Evolutionary conservation across 2,113 vertebrate species (phyloP).

Genomic region (Strix uralensis): DNA sequence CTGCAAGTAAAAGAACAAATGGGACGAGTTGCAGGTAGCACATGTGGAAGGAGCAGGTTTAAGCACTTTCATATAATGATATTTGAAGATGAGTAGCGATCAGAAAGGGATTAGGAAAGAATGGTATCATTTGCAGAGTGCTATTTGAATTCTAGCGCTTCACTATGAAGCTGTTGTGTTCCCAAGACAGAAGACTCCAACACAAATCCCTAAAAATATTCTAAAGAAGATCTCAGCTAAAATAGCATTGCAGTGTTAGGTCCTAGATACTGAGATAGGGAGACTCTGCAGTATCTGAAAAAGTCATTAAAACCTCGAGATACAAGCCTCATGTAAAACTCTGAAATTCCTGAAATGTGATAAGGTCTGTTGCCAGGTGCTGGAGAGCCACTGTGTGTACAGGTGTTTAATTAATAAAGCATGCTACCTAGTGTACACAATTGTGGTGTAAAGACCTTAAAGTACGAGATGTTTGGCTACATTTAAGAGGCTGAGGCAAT

Average conservation of each 20-base stretch:
- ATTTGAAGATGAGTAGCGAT: neutral
- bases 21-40: neutral
- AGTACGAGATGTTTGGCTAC: neutral
- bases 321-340: neutral
- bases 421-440: neutral
- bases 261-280: neutral
- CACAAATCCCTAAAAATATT: neutral
- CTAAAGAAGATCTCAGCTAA: neutral
- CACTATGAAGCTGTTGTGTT: neutral
- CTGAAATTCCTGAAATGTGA: neutral
- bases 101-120: neutral
- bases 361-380: neutral
- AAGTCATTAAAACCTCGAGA: neutral
- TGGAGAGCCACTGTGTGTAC: neutral
- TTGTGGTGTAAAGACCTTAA: neutral
- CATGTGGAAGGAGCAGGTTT: neutral
- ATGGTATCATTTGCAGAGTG: neutral
- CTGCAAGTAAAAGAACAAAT: neutral
- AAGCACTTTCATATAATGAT: accelerated
- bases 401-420: neutral
- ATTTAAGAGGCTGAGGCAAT: neutral
- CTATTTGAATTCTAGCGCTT: neutral
- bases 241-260: neutral
- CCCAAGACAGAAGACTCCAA: neutral
- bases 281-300: neutral